Evolutionary conservation across 2,113 vertebrate genomes (phyloP).

Genomic region (Phalacrocorax carbo): DNA sequence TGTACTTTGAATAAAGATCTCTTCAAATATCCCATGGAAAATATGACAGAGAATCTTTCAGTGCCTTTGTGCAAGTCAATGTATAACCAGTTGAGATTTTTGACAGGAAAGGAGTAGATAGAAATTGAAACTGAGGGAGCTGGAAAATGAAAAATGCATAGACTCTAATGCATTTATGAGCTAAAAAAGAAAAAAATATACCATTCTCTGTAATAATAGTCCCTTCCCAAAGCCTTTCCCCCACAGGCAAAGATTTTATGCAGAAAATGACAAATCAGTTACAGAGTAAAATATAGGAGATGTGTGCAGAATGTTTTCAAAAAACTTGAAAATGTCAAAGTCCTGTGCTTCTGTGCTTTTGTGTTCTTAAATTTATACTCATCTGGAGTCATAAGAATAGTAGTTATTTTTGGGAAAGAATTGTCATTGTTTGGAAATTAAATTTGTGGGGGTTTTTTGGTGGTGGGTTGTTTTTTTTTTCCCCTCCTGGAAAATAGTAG

Average conservation of each 20-base stretch:
- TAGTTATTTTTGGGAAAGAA: background rate
- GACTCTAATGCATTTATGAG: background rate
- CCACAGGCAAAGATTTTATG: background rate
- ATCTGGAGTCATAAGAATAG: background rate
- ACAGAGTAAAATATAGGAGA: background rate
- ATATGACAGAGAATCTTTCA: accelerated
- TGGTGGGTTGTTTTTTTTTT: background rate
- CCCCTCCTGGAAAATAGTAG: background rate
- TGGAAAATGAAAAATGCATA: background rate
- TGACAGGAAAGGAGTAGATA: background rate
- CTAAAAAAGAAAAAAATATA: background rate
- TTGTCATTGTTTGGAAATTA: background rate
- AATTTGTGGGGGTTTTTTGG: background rate
- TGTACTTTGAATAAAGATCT: background rate
- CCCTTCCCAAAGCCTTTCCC: background rate
- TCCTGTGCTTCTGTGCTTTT: background rate
- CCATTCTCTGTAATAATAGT: background rate
- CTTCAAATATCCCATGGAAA: background rate
- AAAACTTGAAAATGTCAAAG: background rate
- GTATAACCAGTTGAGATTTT: background rate
- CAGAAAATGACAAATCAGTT: background rate
- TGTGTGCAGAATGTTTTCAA: background rate
- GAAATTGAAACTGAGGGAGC: background rate
- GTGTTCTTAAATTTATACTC: background rate
- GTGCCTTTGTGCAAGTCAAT: background rate